Evolutionary conservation across 2,113 vertebrate species (phyloP), one percentile per base, ranked within the genome.

Genomic region (Hippopotamus amphibius): DNA sequence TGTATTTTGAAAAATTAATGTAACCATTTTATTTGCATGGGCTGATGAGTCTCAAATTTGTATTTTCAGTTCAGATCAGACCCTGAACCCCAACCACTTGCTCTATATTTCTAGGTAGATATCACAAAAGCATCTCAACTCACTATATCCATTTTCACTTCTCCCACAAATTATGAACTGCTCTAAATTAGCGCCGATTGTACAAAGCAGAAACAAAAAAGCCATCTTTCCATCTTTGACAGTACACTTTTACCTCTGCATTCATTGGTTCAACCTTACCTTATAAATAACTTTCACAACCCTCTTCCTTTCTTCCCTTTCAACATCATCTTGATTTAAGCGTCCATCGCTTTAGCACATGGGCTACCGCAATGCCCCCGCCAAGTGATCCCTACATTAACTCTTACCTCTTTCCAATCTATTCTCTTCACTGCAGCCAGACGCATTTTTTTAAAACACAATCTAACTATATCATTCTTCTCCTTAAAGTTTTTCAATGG

Each of bases 41-140:
- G 66, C 2, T 68, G 17, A 82, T 57, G 89, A 90, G 43, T 84
- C 50, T 24, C 33, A 98, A 69, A 43, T 94, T 81, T 94, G 10
- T 80, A 76, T 82, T 69, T 84, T 33, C 37, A 65, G 46, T 50
- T 83, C 71, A 66, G 46, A 81, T 88, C 19, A 93, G 68, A 89
- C 72, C 69, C 15, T 71, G 46, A 88, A 84, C 81, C 15, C 19
- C 68, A 84, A 74, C 16, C 30, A 14, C 4, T 10, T 61, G 14
- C 24, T 83, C 15, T 72, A 15, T 61, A 30, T 72, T 48, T 91
- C 55, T 77, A 74, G 63, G 3, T 83, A 86, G 41, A 41, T 79
- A 72, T 57, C 37, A 71, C 24, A 33, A 74, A 88, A 93, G 65
- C 4, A 65, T 59, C 26, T 81, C 57, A 79, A 76, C 57, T 89